These are phyloP conservation scores for Exocentrus adspersus DNA, from an alignment of 2,888 invertebrate genomes.

Conservation along the genomic window DNA sequence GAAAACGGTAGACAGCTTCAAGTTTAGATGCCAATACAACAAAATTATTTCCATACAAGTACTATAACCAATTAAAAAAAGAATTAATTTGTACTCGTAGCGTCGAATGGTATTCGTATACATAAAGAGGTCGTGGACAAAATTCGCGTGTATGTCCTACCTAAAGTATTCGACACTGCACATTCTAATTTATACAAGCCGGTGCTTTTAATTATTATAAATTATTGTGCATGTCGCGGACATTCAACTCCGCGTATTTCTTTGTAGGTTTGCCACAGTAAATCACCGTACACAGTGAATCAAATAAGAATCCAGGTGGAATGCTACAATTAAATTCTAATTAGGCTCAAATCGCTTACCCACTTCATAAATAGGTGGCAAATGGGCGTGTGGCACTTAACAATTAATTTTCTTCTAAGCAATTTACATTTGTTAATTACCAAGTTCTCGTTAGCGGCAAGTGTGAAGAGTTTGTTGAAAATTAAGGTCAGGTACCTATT, in stretches of 20 bases:
- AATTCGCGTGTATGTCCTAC: slow-evolving; percentile 15
- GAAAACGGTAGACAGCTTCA: no score
- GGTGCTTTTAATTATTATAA: slow-evolving; percentile 17
- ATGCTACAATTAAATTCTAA: no score
- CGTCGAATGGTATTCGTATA: slow-evolving; percentile 2
- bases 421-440: neutral
- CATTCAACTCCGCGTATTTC: slow-evolving; percentile 22
- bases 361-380: neutral
- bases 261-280: slow-evolving; percentile 5
- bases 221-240: slow-evolving; percentile 23
- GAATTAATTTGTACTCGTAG: no score
- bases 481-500: neutral
- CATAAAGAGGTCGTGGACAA: slow-evolving; percentile 18
- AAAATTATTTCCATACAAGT: neutral
- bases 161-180: slow-evolving; percentile 11
- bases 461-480: neutral
- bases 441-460: neutral
- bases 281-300: neutral
- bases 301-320: no score
- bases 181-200: slow-evolving; percentile 21
- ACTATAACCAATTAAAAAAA: slow-evolving; percentile 8
- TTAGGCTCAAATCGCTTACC: no score
- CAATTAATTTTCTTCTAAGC: neutral
- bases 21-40: no score
- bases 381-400: neutral